A percentile compares a stretch with the other conserved stretches of the same genome.
Evolutionary conservation across 1,140 invertebrate species (phyloP).

Genomic region (Acyrthosiphon pisum): DNA sequence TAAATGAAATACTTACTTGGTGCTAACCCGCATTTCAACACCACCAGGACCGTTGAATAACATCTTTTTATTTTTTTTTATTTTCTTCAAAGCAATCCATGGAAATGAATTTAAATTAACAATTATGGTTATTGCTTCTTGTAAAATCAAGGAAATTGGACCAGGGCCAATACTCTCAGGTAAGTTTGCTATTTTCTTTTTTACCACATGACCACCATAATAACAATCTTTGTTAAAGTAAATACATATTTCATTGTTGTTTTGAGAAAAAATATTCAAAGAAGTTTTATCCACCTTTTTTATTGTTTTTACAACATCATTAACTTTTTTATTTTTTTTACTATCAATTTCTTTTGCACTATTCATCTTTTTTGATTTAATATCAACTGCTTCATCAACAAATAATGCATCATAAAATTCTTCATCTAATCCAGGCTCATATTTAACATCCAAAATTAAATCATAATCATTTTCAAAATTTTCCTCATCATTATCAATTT

Average conservation of each 20-base stretch:
- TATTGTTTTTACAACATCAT: background rate
- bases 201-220: background rate
- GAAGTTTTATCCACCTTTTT: no score
- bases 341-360: no score
- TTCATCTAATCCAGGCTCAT: conserved; percentile 12
- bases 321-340: background rate
- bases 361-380: no score
- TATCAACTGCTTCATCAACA: background rate
- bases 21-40: background rate
- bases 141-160: background rate
- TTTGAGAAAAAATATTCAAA: background rate
- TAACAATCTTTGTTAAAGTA: conserved; percentile 47
- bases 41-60: background rate
- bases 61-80: background rate
- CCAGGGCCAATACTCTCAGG: conserved; percentile 34
- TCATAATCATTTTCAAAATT: no score
- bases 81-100: background rate
- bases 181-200: background rate
- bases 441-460: background rate
- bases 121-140: background rate
- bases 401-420: conserved; percentile 37
- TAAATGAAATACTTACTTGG: background rate
- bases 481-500: background rate
- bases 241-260: conserved; percentile 22
- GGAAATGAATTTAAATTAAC: background rate